Conservation (phyloP, 2,113 vertebrate species). For the Thymallus thymallus region DNA sequence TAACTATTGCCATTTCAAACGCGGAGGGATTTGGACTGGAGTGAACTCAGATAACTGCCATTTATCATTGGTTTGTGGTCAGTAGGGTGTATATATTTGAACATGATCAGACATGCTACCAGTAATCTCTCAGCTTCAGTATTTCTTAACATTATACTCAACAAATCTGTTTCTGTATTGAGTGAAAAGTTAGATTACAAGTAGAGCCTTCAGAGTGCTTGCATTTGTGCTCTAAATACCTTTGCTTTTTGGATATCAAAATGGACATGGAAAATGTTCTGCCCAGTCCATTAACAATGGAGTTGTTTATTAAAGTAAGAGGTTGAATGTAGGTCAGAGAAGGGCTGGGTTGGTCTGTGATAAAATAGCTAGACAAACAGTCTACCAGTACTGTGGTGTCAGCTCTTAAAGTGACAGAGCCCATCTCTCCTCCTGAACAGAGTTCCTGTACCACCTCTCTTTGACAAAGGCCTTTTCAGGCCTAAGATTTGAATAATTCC, state of each 20-base stretch:
- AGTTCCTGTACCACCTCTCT: background rate
- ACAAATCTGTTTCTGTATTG: background rate
- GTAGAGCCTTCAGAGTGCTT: background rate
- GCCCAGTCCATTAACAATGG: background rate
- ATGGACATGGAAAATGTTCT: background rate
- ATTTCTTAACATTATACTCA: background rate
- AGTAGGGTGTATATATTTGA: background rate
- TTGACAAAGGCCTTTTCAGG: background rate
- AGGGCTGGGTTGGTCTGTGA: background rate
- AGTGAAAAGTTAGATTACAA: background rate
- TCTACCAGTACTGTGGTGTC: background rate
- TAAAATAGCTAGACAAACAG: background rate
- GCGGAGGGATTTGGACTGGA: slow-evolving; percentile 96
- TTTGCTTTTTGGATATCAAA: background rate
- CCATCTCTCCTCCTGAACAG: background rate
- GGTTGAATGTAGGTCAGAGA: background rate
- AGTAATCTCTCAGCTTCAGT: background rate
- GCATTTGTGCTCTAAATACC: background rate
- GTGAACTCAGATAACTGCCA: slow-evolving; percentile 48
- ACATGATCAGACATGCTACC: background rate
- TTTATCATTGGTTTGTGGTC: background rate
- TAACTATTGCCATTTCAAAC: slow-evolving; percentile 97
- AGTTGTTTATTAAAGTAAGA: background rate
- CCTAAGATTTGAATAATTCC: background rate
- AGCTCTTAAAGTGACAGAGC: background rate